Base-by-base conservation (phyloP, 1,140 invertebrate species). In the Drosophila ogumai region DNA sequence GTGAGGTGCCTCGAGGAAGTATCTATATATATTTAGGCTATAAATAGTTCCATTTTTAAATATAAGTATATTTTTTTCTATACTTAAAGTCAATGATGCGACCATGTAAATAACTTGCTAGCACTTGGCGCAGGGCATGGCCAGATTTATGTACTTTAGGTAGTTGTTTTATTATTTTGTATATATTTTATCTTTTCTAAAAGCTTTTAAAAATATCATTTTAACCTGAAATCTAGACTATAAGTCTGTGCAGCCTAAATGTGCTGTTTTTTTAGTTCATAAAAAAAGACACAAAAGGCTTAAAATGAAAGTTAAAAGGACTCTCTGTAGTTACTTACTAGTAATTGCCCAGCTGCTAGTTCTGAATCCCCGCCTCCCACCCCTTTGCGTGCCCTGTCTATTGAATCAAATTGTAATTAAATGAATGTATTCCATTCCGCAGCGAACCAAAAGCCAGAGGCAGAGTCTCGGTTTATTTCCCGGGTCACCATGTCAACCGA, bases 351-450 rank as follows among this genome's bases (percentile, higher is more conserved):
- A 25, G 0, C 0, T 28, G 25, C 46, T 31, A n/a, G 10, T 3
- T n/a, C 8, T 1, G 13, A 13, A 28, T 47, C 13, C 9, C 46
- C 25, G 25, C 4, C 25, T 28, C 25, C 25, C 25, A 28, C 46
- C 15, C 19, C 38, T 15, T 41, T 28, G 19, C 17, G 34, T 47
- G 19, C 57, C 41, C 41, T 43, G 60, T 32, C 44, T 58, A 69
- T 73, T 44, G 59, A 73, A 61, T 66, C 65, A 81, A 85, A 86
- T 86, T 86, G 78, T 86, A 86, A 86, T 86, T 86, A 78, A 86
- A 86, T 86, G 78, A 81, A 81, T 79, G 65, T 71, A 58, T 58
- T 77, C 58, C 65, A 47, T 52, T 59, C n/a, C 57, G 22, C 38
- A 54, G 34, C 36, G 44, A 52, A 44, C 50, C 36, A 44, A 32